These are phyloP conservation scores for Iguana delicatissima DNA, from an alignment of 2,797 vertebrate genomes.

Conservation along the genomic window DNA sequence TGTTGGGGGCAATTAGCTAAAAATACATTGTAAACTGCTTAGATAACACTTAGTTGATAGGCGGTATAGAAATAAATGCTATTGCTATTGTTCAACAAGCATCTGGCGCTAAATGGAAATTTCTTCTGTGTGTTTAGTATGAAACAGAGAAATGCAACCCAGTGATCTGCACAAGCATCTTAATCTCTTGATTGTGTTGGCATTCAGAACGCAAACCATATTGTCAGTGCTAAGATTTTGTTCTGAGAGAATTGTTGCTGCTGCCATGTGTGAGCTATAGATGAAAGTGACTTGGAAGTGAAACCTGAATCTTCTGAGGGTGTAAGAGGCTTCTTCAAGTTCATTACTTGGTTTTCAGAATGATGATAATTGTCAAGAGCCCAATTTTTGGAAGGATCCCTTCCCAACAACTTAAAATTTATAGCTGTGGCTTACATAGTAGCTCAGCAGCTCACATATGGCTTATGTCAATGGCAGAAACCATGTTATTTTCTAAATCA, in stretches of 20 bases:
- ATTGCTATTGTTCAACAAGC: slow-evolving; percentile 48
- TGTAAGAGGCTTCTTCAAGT: slow-evolving; percentile 67
- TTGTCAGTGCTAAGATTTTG: slow-evolving; percentile 44
- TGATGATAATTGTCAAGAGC: slow-evolving; percentile 72
- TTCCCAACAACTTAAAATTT: slow-evolving; percentile 78
- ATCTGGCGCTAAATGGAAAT: slow-evolving; percentile 37
- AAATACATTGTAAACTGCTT: no score
- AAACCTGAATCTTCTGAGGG: slow-evolving; percentile 61
- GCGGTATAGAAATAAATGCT: no score
- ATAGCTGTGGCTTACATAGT: slow-evolving; percentile 79
- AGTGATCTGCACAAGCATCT: slow-evolving; percentile 32
- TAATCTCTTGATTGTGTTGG: slow-evolving; percentile 30
- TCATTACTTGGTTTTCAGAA: slow-evolving; percentile 74
- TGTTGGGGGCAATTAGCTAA: no score
- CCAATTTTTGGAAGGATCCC: slow-evolving; percentile 71
- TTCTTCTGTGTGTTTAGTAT: slow-evolving; percentile 25
- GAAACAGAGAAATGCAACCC: slow-evolving; percentile 1
- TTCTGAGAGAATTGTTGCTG: slow-evolving; percentile 45
- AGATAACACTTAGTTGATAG: no score
- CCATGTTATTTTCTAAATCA: slow-evolving; percentile 82
- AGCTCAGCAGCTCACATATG: slow-evolving; percentile 84
- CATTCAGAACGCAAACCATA: slow-evolving; percentile 37
- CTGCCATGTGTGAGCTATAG: slow-evolving; percentile 27
- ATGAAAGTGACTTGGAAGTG: slow-evolving; percentile 56
- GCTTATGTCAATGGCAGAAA: slow-evolving; percentile 84